These are phyloP conservation scores for Ceratoteleas bidentatus DNA, from an alignment of 1,140 invertebrate genomes.

Conservation along the genomic window DNA sequence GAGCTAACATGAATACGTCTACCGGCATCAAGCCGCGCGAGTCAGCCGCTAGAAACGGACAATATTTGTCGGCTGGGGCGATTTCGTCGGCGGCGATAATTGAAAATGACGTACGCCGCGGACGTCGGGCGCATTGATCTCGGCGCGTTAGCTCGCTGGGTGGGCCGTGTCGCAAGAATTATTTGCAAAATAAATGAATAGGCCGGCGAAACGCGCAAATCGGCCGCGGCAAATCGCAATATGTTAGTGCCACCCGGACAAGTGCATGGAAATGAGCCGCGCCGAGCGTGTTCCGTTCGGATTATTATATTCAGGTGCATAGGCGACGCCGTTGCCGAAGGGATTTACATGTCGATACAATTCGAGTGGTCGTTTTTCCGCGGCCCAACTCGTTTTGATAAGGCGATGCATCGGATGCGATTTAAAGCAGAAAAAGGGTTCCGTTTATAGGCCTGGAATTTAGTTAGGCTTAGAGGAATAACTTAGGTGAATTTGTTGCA, in stretches of 20 bases:
- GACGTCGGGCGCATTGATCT: slow-evolving; percentile 71
- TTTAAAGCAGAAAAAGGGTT: no score
- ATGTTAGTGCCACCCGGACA: slow-evolving; percentile 8
- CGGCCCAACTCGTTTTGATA: no score
- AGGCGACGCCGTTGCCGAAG: background rate
- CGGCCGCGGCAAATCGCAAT: slow-evolving; percentile 14
- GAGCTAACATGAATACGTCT: slow-evolving; percentile 55
- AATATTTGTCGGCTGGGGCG: slow-evolving; percentile 59
- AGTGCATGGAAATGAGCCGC: slow-evolving; percentile 11
- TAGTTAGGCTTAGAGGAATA: no score
- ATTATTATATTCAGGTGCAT: background rate
- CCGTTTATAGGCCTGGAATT: no score
- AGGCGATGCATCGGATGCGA: no score
- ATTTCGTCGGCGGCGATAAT: slow-evolving; percentile 72
- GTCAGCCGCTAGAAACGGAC: slow-evolving; percentile 52
- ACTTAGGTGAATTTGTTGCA: no score
- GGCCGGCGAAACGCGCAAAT: slow-evolving; percentile 14
- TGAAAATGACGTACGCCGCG: slow-evolving; percentile 75
- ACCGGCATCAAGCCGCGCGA: slow-evolving; percentile 55
- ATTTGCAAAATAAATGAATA: slow-evolving; percentile 50
- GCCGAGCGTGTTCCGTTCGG: background rate
- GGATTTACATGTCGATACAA: no score
- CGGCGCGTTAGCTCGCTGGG: slow-evolving; percentile 52
- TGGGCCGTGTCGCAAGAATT: slow-evolving; percentile 52
- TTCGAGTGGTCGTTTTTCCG: no score